Base-by-base conservation (phyloP, 2,888 invertebrate species). In the Cantharis rufa region DNA sequence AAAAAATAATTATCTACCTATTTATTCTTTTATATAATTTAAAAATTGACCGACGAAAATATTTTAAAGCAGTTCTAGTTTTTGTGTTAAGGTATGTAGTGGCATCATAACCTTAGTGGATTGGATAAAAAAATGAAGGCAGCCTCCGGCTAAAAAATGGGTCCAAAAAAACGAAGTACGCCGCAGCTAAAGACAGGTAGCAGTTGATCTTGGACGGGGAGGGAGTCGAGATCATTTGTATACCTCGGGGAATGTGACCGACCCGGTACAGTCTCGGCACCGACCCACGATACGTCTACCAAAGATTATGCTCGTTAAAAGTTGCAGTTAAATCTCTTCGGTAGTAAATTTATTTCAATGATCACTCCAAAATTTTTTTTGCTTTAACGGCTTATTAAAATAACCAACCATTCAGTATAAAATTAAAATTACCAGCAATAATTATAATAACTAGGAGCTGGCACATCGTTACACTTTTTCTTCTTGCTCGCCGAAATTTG, bases 201-300 rank as follows among this genome's bases (percentile, higher is more conserved):
- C 88, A 84, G 86, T 83, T 69, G 62, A 74, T 62, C 32, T 62
- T 76, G 75, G 78, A 78, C 74, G 81, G 80, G 81, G 81, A 81
- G 84, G 84, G 81, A 78, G 82, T 80, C 82, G 83, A 87, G 87
- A 88, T 89, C 88, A 89, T 87, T 87, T 88, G 88, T 88, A 88
- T 89, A 88, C 87, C 84, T 86, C 84, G 88, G 88, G 88, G 88
- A 88, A 88, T 88, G 88, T 87, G 88, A 87, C 87, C 86, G 86
- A 83, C 85, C 87, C 86, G 86, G 88, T 88, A 88, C 87, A 87
- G 84, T 87, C 87, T 82, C 82, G 82, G 82, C 82, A 84, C 84
- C 83, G 86, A 84, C 83, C 83, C 82, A 83, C 83, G 85, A 85
- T 85, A 83, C 72, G 78, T 80, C 77, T 76, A 77, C 79, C 78